phyloP scores from a whole-genome alignment of 2,888 invertebrate genomes.

The Netelia melanura region DNA sequence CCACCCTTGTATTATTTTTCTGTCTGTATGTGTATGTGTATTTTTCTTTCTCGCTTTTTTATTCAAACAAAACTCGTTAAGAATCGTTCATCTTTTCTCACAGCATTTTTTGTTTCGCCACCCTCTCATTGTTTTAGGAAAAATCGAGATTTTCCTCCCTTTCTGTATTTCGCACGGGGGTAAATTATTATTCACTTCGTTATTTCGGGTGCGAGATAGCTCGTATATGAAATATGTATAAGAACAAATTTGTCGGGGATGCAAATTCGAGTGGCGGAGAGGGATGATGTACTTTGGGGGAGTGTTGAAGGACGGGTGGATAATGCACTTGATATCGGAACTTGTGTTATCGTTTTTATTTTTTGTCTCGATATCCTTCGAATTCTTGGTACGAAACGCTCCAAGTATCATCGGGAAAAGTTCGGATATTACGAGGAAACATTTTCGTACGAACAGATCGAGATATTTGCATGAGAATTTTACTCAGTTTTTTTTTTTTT shows the following conservation, averaged over 20 bases:
- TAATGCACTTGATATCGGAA: constrained; percentile 9
- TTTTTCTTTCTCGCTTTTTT: constrained; percentile 1
- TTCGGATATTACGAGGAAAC: background rate
- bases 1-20: background rate
- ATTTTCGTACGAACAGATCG: constrained; percentile 30
- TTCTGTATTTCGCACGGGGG: background rate
- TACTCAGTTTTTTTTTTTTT: background rate
- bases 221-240: constrained; percentile 43
- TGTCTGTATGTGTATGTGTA: too few relatives aligned
- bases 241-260: constrained; percentile 6
- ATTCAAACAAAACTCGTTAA: constrained; percentile 61
- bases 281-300: background rate
- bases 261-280: constrained; percentile 18
- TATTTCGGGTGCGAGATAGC: constrained; percentile 16
- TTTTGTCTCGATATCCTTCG: background rate
- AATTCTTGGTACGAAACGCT: background rate
- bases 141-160: background rate
- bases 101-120: constrained; percentile 49
- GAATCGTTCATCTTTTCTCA: constrained; percentile 42
- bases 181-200: constrained; percentile 46
- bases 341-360: background rate
- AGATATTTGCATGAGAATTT: constrained; percentile 61
- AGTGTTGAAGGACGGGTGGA: background rate
- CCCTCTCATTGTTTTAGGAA: background rate
- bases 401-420: background rate